Conservation (phyloP, 2,888 invertebrate genomes). For the Invenusta paracnida region DNA sequence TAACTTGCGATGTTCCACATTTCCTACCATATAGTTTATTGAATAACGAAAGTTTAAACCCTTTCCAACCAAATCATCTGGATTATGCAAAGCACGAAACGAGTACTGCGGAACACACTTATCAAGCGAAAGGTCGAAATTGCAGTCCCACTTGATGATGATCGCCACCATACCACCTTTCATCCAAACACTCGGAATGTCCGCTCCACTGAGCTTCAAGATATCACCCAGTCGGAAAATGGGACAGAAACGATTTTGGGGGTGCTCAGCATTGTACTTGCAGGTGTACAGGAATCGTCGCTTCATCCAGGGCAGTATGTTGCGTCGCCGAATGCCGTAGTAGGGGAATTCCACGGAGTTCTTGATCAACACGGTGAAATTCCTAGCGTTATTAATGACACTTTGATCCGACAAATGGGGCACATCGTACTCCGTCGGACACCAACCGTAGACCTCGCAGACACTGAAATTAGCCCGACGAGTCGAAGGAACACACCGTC, state of each 20-base stretch:
- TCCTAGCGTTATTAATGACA: conserved; percentile 6
- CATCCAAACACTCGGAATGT: conserved; percentile 35
- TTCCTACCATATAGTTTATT: conserved; percentile 32
- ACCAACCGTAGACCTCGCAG: conserved; percentile 42
- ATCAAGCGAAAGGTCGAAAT: conserved; percentile 37
- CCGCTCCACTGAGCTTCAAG: conserved; percentile 35
- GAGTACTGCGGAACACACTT: conserved; percentile 38
- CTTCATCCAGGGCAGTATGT: conserved; percentile 39
- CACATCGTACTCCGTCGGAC: conserved; percentile 39
- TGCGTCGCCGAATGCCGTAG: conserved; percentile 42
- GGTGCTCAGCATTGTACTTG: conserved; percentile 35
- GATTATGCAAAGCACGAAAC: conserved; percentile 34
- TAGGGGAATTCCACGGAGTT: conserved; percentile 43
- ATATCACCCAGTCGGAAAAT: conserved; percentile 43
- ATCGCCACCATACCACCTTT: conserved; percentile 37
- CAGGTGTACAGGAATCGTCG: conserved; percentile 37
- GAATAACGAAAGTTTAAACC: conserved; percentile 41
- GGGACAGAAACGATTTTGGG: conserved; percentile 38
- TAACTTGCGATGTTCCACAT: conserved; percentile 29
- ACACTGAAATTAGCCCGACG: conserved; percentile 29
- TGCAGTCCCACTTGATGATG: conserved; percentile 38
- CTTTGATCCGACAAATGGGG: conserved; percentile 9
- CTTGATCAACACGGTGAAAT: conserved; percentile 44
- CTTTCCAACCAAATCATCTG: conserved; percentile 19
- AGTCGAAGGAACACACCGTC: conserved; percentile 34